These are phyloP conservation scores for Alectura lathami DNA, from an alignment of 2,113 vertebrate genomes.

Conservation along the genomic window DNA sequence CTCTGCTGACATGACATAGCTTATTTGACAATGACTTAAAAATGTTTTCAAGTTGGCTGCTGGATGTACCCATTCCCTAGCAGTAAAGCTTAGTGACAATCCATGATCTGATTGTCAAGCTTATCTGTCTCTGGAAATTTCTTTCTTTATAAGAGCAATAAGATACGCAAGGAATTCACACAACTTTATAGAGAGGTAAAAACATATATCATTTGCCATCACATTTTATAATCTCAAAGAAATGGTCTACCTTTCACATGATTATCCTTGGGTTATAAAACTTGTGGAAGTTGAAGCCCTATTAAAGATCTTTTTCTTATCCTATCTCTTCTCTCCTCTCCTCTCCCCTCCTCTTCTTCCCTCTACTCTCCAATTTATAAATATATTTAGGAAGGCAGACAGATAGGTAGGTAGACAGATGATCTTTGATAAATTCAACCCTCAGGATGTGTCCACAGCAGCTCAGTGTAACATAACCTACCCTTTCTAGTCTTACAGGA, in stretches of 20 bases:
- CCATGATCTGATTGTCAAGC: background rate
- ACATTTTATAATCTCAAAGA: background rate
- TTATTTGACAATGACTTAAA: background rate
- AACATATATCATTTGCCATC: background rate
- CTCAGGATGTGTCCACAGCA: background rate
- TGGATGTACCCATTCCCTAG: background rate
- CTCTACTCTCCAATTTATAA: background rate
- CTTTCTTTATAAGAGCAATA: background rate
- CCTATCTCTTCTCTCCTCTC: fast-evolving
- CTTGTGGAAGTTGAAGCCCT: background rate
- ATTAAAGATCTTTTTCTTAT: background rate
- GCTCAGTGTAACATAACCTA: background rate
- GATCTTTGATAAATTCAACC: background rate
- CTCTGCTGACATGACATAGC: background rate
- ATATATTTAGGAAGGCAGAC: background rate
- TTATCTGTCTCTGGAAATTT: background rate
- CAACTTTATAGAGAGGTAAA: background rate
- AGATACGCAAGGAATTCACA: background rate
- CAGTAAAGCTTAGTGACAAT: background rate
- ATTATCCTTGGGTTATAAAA: background rate
- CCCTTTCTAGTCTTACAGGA: background rate
- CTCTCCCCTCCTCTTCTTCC: too few relatives aligned
- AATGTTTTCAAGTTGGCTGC: background rate
- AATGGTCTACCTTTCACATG: background rate
- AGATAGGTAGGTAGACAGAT: background rate